These are phyloP conservation scores for Delphinapterus leucas DNA, from an alignment of 2,113 vertebrate genomes.

Conservation along the genomic window DNA sequence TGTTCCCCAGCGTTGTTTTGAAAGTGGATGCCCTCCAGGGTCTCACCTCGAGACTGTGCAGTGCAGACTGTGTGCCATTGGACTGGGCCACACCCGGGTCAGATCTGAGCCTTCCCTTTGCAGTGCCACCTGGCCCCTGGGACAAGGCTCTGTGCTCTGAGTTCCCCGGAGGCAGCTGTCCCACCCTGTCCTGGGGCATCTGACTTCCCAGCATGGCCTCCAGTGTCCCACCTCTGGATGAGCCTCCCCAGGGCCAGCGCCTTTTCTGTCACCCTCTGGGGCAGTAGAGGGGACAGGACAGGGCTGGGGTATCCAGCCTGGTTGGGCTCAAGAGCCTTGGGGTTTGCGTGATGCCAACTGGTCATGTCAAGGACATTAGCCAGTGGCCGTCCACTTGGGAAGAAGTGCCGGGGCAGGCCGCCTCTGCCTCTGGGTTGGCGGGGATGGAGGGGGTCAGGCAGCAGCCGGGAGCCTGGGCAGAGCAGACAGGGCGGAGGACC, in stretches of 20 bases:
- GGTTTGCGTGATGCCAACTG: neutral
- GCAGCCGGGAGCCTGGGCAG: neutral
- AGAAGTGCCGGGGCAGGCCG: neutral
- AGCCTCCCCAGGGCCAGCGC: neutral
- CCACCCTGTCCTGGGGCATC: neutral
- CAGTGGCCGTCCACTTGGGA: neutral
- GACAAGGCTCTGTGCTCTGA: neutral
- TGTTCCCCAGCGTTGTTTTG: rapidly evolving
- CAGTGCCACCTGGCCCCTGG: neutral
- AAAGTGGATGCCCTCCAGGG: neutral
- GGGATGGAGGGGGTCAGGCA: neutral
- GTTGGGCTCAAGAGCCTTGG: neutral
- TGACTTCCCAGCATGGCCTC: neutral
- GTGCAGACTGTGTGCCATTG: rapidly evolving
- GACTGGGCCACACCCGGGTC: neutral
- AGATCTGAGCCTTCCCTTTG: rapidly evolving
- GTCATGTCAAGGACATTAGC: neutral
- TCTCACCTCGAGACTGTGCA: no score
- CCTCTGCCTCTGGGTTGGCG: no score
- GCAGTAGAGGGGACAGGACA: neutral
- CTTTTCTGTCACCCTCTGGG: neutral
- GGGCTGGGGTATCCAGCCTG: neutral
- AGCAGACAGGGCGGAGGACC: no score
- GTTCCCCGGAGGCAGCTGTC: neutral
- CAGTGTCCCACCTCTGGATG: neutral